Base-by-base conservation (phyloP, 2,888 invertebrate species). In the Alloplasta piceator region DNA sequence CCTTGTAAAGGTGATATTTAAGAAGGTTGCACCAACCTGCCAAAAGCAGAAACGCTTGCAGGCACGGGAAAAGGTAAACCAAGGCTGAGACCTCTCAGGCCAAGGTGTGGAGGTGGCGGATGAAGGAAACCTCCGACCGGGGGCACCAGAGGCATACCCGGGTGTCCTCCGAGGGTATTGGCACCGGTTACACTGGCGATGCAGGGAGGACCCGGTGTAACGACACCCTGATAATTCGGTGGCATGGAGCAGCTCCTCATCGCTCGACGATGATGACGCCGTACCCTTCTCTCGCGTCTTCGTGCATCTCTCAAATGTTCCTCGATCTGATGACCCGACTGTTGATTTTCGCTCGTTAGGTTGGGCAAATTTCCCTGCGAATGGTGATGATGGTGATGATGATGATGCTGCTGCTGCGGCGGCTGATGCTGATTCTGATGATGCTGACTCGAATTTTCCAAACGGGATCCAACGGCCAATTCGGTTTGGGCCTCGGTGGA, bases 401-500 rank as follows among this genome's bases (percentile, higher is more conserved):
- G 60, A 50, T 61, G 56, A 38, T 68, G 68, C 39, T 60, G 60
- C 39, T 61, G 56, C 14, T 73, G 67, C 36, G n/a, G n/a, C n/a
- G n/a, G 68, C 39, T 60, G 60, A 39, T 61, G 56, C 14, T 73
- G 67, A n/a, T n/a, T n/a, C 36, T 55, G 67, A 14, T 50, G 48
- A 26, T 74, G 68, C 10, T 73, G 70, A 46, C 36, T 60, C 41
- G 61, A 9, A 9, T 50, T 38, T 16, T 85, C 85, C 4, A 76
- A 43, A 41, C 82, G 75, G 6, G 80, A 78, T 77, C 86, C 78
- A 78, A 77, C 83, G 43, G 81, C 78, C n/a, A 78, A 36, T 56
- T 91, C 90, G 75, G 92, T 92, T 78, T 92, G 92, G 6, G 92
- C 92, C 82, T 92, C 92, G 50, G 92, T 91, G 76, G 91, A 91